Conservation (phyloP, 2,888 invertebrate genomes). For the Meloe dianella region DNA sequence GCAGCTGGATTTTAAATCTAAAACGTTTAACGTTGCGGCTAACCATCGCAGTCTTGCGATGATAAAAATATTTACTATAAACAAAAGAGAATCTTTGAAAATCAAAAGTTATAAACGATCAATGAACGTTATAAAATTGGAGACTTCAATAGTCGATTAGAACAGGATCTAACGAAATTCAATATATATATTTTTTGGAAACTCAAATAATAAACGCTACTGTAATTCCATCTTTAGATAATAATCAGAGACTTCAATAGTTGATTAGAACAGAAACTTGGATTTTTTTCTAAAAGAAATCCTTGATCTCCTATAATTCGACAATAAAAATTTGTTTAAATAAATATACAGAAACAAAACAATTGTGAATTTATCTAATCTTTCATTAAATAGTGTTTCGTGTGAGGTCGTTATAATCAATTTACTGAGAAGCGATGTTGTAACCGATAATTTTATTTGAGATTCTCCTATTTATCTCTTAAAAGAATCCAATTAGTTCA, state of each 20-base stretch:
- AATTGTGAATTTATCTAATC: neutral
- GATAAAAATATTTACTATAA: no score
- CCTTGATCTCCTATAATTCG: slow-evolving; percentile 1
- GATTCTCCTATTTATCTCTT: neutral
- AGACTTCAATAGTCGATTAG: no score
- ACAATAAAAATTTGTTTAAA: slow-evolving; percentile 4
- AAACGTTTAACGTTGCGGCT: no score
- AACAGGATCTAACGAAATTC: no score
- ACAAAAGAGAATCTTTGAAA: no score
- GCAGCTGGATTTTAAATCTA: no score
- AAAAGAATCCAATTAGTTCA: neutral
- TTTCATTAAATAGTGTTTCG: neutral
- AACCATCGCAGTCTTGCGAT: no score
- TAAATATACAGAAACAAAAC: neutral
- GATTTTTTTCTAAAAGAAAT: neutral
- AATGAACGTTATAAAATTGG: no score
- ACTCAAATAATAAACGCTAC: no score
- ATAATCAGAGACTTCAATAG: neutral
- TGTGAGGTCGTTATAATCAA: neutral
- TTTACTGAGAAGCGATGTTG: neutral
- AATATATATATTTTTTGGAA: no score
- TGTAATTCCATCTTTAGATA: neutral
- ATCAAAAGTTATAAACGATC: no score
- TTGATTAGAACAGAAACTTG: neutral
- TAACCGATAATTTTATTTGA: neutral